phyloP scores from a whole-genome alignment of 2,888 invertebrate species.

The Stenurella melanura region DNA sequence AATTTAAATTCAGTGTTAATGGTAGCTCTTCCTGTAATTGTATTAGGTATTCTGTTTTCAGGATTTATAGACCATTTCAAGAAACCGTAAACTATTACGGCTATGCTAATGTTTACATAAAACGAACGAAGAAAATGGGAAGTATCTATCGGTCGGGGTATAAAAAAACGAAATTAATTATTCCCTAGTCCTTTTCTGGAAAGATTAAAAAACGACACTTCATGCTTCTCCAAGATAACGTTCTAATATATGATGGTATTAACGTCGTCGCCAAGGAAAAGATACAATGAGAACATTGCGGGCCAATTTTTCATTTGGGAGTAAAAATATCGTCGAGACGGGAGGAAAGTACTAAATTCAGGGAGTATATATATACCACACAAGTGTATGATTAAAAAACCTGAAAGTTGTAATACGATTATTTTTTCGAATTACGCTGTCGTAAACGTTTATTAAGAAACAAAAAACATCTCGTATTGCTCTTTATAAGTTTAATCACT shows the following conservation, averaged over 20 bases:
- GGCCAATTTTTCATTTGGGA: constrained; percentile 20
- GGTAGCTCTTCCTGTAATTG: constrained; percentile 38
- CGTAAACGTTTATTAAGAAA: no score
- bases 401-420: no score
- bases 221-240: constrained; percentile 18
- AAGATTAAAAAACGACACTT: constrained; percentile 28
- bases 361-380: no score
- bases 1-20: constrained; percentile 36
- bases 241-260: constrained; percentile 8
- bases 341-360: no score
- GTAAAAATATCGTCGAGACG: constrained; percentile 14
- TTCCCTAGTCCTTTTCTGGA: constrained; percentile 14
- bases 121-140: constrained; percentile 13
- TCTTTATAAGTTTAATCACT: no score
- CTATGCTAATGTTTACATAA: constrained; percentile 32
- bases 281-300: neutral
- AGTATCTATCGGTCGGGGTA: constrained; percentile 23
- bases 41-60: constrained; percentile 33
- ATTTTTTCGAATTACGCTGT: no score
- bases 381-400: no score
- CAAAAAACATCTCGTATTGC: no score
- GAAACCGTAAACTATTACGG: constrained; percentile 35
- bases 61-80: constrained; percentile 23
- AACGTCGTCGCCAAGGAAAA: neutral
- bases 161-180: constrained; percentile 37